Conservation (phyloP, 2,888 invertebrate species). For the Phalangium opilio region DNA sequence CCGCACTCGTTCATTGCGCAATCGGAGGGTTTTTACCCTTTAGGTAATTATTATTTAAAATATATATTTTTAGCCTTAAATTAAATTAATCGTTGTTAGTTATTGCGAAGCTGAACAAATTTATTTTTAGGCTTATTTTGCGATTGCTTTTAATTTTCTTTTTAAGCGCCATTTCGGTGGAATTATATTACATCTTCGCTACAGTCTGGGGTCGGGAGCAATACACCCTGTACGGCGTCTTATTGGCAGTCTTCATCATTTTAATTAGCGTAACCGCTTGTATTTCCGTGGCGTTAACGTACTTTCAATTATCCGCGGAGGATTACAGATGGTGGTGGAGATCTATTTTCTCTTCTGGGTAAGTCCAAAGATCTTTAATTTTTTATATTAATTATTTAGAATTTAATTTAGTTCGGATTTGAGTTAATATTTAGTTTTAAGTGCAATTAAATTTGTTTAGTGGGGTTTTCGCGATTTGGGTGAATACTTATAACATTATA, state of each 20-base stretch:
- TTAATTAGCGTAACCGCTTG: conserved; percentile 37
- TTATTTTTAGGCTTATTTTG: not conserved
- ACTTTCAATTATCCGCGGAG: conserved; percentile 38
- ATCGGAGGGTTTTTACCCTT: conserved; percentile 39
- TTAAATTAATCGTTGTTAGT: too few relatives aligned
- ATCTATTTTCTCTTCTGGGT: conserved; percentile 38
- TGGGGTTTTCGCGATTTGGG: too few relatives aligned
- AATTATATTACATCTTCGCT: conserved; percentile 39
- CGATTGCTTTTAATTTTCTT: conserved; percentile 3
- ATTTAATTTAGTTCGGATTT: too few relatives aligned
- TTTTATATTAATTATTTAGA: too few relatives aligned
- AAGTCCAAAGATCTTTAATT: conserved; percentile 16
- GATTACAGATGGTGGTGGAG: conserved; percentile 41
- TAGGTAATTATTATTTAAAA: conserved; percentile 28
- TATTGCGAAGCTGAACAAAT: too few relatives aligned
- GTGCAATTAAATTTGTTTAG: too few relatives aligned
- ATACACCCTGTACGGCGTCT: conserved; percentile 37
- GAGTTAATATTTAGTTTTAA: too few relatives aligned
- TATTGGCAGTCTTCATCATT: conserved; percentile 36
- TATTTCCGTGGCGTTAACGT: conserved; percentile 37
- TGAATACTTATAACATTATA: too few relatives aligned
- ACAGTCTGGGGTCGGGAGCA: conserved; percentile 39
- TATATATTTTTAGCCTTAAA: too few relatives aligned
- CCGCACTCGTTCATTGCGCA: conserved; percentile 33
- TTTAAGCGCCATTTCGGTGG: conserved; percentile 37